Percentiles rank a stretch among this genome's conserved stretches.
Evolutionary conservation across 1,140 invertebrate species (phyloP).

Genomic region (Elymnias hypermnestra): DNA sequence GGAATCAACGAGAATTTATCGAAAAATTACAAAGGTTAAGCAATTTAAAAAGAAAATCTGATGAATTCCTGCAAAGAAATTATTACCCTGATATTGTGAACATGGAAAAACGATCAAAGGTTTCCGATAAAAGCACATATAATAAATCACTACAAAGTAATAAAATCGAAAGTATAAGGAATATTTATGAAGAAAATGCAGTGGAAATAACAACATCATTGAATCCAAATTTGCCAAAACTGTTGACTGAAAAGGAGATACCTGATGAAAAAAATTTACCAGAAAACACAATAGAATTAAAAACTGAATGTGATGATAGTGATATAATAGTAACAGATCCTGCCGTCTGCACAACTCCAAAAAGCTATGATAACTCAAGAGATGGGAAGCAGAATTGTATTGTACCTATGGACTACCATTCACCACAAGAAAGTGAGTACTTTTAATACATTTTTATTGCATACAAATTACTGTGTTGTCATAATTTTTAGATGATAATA

Average conservation of each 20-base stretch:
- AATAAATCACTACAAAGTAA: slow-evolving; percentile 42
- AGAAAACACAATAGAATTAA: slow-evolving; percentile 45
- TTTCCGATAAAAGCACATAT: slow-evolving; percentile 54
- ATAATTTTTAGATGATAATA: too few relatives aligned
- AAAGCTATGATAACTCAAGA: slow-evolving; percentile 47
- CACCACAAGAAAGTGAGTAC: slow-evolving; percentile 68
- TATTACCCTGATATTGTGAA: slow-evolving; percentile 52
- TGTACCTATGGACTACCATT: slow-evolving; percentile 49
- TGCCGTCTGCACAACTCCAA: slow-evolving; percentile 57
- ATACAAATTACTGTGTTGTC: neutral
- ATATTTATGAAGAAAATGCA: slow-evolving; percentile 56
- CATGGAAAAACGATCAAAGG: slow-evolving; percentile 62
- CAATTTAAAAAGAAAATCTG: slow-evolving; percentile 69
- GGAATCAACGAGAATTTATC: slow-evolving; percentile 63
- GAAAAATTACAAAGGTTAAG: slow-evolving; percentile 66
- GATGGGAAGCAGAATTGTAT: slow-evolving; percentile 50
- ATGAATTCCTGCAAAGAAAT: slow-evolving; percentile 64
- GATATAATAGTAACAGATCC: slow-evolving; percentile 66
- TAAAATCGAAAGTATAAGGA: slow-evolving; percentile 57
- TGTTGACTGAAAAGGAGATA: slow-evolving; percentile 33
- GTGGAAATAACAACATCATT: slow-evolving; percentile 52
- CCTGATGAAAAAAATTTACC: slow-evolving; percentile 39
- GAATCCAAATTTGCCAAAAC: slow-evolving; percentile 42
- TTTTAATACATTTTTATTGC: neutral
- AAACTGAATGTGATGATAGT: slow-evolving; percentile 68